Percentiles rank a stretch among this genome's conserved stretches.
These are phyloP conservation scores for Andrena camellia DNA, from an alignment of 2,888 invertebrate genomes.

Conservation along the genomic window DNA sequence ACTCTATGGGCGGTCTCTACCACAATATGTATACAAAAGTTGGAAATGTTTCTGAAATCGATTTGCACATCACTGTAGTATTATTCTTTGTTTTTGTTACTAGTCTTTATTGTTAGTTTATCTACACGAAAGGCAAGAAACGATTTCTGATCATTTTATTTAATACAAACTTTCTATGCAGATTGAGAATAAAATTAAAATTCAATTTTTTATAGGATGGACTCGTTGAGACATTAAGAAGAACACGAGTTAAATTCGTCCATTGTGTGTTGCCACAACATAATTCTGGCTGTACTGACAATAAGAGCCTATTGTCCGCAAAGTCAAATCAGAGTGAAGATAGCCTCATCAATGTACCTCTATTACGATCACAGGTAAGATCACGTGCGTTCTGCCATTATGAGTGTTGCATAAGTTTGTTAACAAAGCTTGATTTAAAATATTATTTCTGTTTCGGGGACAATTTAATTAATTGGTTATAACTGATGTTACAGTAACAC, in stretches of 20 bases:
- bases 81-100: constrained; percentile 42
- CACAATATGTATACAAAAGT: background rate
- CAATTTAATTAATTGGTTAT: background rate
- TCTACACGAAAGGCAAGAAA: constrained; percentile 32
- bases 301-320: constrained; percentile 85
- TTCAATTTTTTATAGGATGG: constrained; percentile 89
- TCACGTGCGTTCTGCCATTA: background rate
- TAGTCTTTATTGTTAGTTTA: constrained; percentile 26
- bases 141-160: background rate
- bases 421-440: background rate
- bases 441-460: background rate
- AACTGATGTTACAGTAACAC: background rate
- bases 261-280: constrained; percentile 94
- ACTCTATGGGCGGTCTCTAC: too few relatives aligned
- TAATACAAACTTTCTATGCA: background rate
- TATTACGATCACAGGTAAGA: constrained; percentile 93
- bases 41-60: constrained; percentile 61
- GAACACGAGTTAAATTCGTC: constrained; percentile 95
- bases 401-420: background rate
- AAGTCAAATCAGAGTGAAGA: constrained; percentile 85
- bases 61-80: constrained; percentile 37
- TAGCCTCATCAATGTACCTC: constrained; percentile 92
- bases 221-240: constrained; percentile 94
- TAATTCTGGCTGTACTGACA: constrained; percentile 89
- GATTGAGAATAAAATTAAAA: constrained; percentile 9